These are phyloP conservation scores for Etia nguti DNA, from an alignment of 2,113 vertebrate genomes.

Conservation along the genomic window DNA sequence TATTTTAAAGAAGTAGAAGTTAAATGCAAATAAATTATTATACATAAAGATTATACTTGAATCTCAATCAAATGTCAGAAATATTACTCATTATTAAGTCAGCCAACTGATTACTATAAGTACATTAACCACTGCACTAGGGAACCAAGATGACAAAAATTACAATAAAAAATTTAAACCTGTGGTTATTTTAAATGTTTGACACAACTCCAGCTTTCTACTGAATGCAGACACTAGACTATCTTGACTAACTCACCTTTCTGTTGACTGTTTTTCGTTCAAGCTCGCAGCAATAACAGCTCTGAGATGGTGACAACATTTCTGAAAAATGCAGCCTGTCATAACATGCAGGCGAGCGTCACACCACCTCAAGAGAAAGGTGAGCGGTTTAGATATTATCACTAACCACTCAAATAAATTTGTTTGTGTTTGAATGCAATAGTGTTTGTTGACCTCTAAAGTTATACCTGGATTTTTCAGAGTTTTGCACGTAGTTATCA, in stretches of 20 bases:
- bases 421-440: not conserved
- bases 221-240: fast-evolving
- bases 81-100: fast-evolving
- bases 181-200: fast-evolving
- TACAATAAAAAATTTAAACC: not conserved
- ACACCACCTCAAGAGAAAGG: constrained; percentile 23
- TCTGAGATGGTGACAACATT: constrained; percentile 13
- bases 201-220: not conserved
- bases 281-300: constrained; percentile 10
- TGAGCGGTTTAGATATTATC: not conserved
- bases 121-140: fast-evolving
- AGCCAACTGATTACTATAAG: not conserved
- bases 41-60: not conserved
- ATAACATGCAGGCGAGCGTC: not conserved
- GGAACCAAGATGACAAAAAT: not conserved
- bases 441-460: not conserved
- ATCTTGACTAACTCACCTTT: fast-evolving
- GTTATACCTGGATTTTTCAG: not conserved
- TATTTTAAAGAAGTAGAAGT: not conserved
- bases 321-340: constrained; percentile 17
- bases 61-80: not conserved
- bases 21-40: not conserved
- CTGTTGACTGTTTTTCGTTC: not conserved
- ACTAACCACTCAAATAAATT: not conserved
- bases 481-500: constrained; percentile 2